Evolutionary conservation across 2,113 vertebrate species (phyloP), one percentile per base, ranked within the genome.

Genomic region (Anser brachyrhynchus): DNA sequence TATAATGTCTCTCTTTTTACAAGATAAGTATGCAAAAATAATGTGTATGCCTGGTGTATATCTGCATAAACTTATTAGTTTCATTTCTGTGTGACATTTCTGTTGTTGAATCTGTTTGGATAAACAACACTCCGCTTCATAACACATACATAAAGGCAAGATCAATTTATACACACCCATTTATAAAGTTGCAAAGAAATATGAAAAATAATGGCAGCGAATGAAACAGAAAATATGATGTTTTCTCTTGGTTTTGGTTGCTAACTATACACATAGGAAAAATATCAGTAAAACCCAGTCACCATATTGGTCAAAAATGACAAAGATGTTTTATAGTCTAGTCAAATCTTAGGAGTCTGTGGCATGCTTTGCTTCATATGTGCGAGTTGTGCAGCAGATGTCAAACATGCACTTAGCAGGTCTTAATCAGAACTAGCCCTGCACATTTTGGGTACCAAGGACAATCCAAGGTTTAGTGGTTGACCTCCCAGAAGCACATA

Each of bases 91-190:
- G 61, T 39, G 70, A 43, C 16, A 75, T 93, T 29, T 6, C 75
- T 81, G 51, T 67, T 65, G 64, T 80, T 17, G 2, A 55, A 49
- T 90, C 87, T 92, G 97, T 97, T 97, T 97, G 96, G 96, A 97
- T 97, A 96, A 97, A 97, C 97, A 97, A 97, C 97, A 85, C 97
- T 95, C 87, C 71, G 25, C 75, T 93, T 79, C 14, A 4, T 76
- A 91, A 76, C 69, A 95, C 51, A 33, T 10, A 94, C 54, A 94
- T 37, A 84, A 67, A 96, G 88, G 84, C 70, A 25, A 91, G 90
- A 57, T 90, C 62, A 6, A 39, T 91, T 82, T 35, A 46, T 59
- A 93, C 73, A 71, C 88, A 59, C 87, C 83, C 78, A 37, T 28
- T 80, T 10, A 87, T 15, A 95, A 94, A 76, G 59, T 84, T 70